Base-by-base conservation (phyloP, 1,140 invertebrate genomes). In the Amphibalanus amphitrite region DNA sequence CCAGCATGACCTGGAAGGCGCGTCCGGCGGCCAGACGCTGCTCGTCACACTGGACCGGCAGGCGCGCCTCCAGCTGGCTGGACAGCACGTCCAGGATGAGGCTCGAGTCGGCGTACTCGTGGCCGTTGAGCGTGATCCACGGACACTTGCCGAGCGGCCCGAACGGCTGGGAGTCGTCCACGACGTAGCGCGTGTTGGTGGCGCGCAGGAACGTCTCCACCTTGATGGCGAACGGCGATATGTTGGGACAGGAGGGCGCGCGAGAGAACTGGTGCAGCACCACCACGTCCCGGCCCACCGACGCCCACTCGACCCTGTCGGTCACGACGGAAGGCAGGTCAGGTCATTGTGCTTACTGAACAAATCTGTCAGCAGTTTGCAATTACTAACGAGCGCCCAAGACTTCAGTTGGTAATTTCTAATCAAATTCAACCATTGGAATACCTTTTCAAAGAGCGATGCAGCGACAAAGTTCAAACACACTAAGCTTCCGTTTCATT, bases 61-160 rank as follows among this genome's bases (percentile, higher is more conserved):
- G 10, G 47, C 47, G 47, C 1, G 20, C 47, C 13, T 23, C 17
- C 47, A 59, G 47, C 69, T 81, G 74, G 6, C 78, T 67, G 6
- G 72, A 70, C 25, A 78, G 75, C 25, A 77, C 73, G 67, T 82
- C 79, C 13, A 84, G 78, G 69, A 79, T 78, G 64, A 83, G 76
- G 72, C 82, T 78, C 0, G 82, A 83, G 72, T 84, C 83, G 3
- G 78, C 79, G 1, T 83, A 72, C 13, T 78, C 73, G 67, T 78
- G 70, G 0, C 80, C 82, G 73, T 83, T 82, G 67, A 79, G 76
- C 13, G 77, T 78, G 47, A 84, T 82, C 82, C 82, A 84, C 0
- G 83, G 82, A n/a, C 74, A 76, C 73, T 79, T 80, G 29, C 78
- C 77, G 74, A 77, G 78, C 3, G 77, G 71, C 40, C 78, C 76